Evolutionary conservation across 2,797 vertebrate species (phyloP).

Genomic region (Enoplosus armatus): DNA sequence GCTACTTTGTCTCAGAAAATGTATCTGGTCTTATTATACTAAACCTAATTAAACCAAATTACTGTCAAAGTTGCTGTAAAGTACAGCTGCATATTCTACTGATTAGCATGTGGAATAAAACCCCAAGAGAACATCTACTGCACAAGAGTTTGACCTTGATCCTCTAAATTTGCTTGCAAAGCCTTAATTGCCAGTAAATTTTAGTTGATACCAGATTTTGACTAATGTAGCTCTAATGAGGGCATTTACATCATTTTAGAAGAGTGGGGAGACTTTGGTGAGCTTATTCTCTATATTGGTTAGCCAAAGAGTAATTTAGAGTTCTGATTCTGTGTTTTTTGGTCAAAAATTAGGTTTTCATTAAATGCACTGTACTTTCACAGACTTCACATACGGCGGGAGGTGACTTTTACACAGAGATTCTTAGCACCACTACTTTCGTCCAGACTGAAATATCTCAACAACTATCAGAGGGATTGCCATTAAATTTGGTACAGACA

Average conservation of each 20-base stretch:
- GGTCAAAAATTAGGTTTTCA: background rate
- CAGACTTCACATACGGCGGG: background rate
- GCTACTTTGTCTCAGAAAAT: background rate
- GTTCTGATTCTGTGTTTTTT: background rate
- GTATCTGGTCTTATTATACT: background rate
- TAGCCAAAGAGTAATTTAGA: background rate
- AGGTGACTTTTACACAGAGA: background rate
- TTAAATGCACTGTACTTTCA: background rate
- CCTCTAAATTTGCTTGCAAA: constrained; percentile 17
- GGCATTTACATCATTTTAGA: constrained; percentile 9
- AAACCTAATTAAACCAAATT: constrained; percentile 35
- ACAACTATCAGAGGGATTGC: background rate
- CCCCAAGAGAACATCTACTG: constrained; percentile 11
- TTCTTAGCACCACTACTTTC: background rate
- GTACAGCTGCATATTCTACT: constrained; percentile 27
- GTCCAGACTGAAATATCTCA: background rate
- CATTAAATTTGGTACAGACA: background rate
- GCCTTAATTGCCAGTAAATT: constrained; percentile 28
- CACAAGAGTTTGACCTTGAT: constrained; percentile 29
- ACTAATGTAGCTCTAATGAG: constrained; percentile 18
- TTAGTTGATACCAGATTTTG: constrained; percentile 29
- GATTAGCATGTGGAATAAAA: constrained; percentile 23
- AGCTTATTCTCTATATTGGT: background rate
- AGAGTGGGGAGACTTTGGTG: background rate
- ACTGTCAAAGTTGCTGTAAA: constrained; percentile 22